Evolutionary conservation across 2,888 invertebrate genomes (phyloP), one percentile per base, ranked within the genome.

Genomic region (Nymphalis c-album): DNA sequence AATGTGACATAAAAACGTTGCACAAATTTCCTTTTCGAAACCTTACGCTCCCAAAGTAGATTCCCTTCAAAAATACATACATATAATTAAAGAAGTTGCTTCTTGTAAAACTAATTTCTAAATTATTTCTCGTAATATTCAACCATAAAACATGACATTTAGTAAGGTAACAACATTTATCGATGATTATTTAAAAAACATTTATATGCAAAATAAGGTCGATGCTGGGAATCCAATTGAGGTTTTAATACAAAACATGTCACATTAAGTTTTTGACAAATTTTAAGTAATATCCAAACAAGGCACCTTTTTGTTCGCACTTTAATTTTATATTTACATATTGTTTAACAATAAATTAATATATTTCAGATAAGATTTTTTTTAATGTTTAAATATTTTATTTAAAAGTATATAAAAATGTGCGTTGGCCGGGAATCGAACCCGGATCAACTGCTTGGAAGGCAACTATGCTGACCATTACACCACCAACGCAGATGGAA

Each of bases 391-490:
- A 40, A 13, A 40, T 13, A 13, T 4, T 13, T 13, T 13, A 40
- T 40, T 40, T 13, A 40, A 40, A 40, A 40, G 13, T 40, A 40
- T 10, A 60, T 62, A 72, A 76, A 77, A 76, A 72, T 57, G 70
- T 81, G 80, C 80, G 80, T 80, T 69, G 81, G 81, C 81, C 84
- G 84, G 78, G 81, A 84, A 85, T 85, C 83, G 84, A 85, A 84
- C 83, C 80, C 84, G 84, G 84, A 85, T 84, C 84, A 84, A 84
- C 82, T 84, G 83, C 85, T 85, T 84, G 84, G 83, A 84, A 85
- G 85, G 84, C 84, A 85, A 83, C 83, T 83, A 80, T 80, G 81
- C 80, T 85, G 81, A 85, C 84, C 85, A 85, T 85, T 85, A 86
- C 85, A 86, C 86, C 84, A 84, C 84, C 86, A 80, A 85, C 86